Percentiles rank a stretch among this genome's conserved stretches.
Conservation (phyloP, 2,113 vertebrate species). For the Nothocercus nigrocapillus region DNA sequence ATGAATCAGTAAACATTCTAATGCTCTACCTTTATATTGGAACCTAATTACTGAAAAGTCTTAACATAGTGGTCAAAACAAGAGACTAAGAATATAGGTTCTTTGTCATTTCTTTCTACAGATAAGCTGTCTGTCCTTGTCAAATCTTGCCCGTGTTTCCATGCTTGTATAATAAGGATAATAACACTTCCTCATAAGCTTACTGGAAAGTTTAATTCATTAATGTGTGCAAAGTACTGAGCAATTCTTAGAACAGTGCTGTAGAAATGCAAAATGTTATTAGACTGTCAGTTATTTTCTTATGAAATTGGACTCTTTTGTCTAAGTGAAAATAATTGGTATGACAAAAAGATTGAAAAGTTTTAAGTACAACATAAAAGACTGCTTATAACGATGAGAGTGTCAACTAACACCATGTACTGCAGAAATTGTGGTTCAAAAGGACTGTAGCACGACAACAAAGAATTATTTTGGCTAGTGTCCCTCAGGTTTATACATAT, state of each 20-base stretch:
- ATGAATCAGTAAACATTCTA: background rate
- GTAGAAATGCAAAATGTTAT: conserved; percentile 16
- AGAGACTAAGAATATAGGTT: background rate
- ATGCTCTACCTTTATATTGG: background rate
- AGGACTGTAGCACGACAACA: background rate
- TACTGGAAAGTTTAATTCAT: conserved; percentile 33
- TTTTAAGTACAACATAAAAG: conserved; percentile 40
- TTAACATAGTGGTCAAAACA: background rate
- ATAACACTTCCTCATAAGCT: background rate
- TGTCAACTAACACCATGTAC: background rate
- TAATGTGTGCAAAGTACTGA: background rate
- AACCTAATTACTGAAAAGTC: background rate
- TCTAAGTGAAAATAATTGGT: conserved; percentile 39
- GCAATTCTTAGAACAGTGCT: background rate
- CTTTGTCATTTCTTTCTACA: background rate
- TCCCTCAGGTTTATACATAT: background rate
- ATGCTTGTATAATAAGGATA: background rate
- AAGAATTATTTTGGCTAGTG: conserved; percentile 13
- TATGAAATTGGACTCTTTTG: conserved; percentile 36
- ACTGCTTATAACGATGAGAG: background rate
- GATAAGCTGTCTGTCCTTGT: background rate
- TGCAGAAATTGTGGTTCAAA: conserved; percentile 5
- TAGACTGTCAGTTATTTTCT: conserved; percentile 24
- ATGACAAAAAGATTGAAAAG: conserved; percentile 39
- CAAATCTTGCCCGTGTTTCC: background rate